phyloP scores from a whole-genome alignment of 2,797 vertebrate species.

The Heliangelus exortis region DNA sequence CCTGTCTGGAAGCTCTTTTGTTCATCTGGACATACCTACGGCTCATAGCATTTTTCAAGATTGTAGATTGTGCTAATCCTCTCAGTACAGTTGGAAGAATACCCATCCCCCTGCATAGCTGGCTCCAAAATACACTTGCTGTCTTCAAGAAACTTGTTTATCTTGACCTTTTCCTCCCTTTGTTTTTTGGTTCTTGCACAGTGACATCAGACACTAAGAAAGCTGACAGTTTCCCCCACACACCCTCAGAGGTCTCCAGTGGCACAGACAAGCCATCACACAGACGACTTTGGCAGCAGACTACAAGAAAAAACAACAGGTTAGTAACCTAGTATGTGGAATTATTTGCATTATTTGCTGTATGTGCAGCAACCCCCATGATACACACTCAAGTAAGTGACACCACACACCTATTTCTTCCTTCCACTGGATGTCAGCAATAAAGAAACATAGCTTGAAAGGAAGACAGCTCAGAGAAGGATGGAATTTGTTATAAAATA shows the following conservation, averaged over 20 bases:
- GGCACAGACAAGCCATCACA: neutral
- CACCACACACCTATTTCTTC: neutral
- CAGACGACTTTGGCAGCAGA: neutral
- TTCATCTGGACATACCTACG: neutral
- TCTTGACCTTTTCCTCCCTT: slow-evolving; percentile 24
- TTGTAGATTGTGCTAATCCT: neutral
- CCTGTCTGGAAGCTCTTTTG: neutral
- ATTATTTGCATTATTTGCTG: neutral
- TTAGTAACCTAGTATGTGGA: fast-evolving
- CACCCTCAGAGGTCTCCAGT: neutral
- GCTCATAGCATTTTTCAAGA: neutral
- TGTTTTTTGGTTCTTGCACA: slow-evolving; percentile 16
- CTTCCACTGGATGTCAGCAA: neutral
- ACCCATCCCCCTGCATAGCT: neutral
- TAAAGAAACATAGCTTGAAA: neutral
- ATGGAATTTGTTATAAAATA: neutral
- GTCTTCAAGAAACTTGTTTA: slow-evolving; percentile 28
- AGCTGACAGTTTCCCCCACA: neutral
- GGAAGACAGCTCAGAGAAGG: neutral
- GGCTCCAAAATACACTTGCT: neutral
- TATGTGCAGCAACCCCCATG: fast-evolving
- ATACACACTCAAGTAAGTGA: neutral
- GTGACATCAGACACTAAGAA: slow-evolving; percentile 10
- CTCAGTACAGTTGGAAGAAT: neutral
- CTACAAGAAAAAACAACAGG: neutral